Conservation (phyloP, 2,113 vertebrate species). For the Ellobius talpinus region DNA sequence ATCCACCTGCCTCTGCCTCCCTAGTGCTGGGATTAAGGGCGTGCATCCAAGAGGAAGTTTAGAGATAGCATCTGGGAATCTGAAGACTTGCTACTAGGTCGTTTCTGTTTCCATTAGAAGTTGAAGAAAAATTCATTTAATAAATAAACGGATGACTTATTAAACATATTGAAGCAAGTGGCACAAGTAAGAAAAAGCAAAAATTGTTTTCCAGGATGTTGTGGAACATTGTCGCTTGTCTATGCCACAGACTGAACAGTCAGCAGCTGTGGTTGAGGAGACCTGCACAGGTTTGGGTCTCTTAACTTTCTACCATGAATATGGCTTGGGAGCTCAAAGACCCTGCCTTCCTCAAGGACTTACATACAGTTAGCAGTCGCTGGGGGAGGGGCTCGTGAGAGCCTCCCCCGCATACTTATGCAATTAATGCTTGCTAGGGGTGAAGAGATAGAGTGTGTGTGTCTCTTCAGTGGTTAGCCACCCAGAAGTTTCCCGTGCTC, state of each 20-base stretch:
- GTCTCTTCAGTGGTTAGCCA: background rate
- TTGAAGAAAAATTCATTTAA: slow-evolving; percentile 3
- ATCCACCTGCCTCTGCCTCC: background rate
- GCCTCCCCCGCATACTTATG: too few species aligned
- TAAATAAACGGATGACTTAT: slow-evolving; percentile 9
- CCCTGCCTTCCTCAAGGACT: background rate
- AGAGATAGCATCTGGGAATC: background rate
- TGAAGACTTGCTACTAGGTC: background rate
- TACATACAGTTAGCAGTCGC: background rate
- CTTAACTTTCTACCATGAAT: background rate
- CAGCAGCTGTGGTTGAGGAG: background rate
- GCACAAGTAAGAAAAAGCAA: background rate
- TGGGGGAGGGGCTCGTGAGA: background rate
- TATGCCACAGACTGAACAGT: too few species aligned
- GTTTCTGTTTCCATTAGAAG: slow-evolving; percentile 41
- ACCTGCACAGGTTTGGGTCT: background rate
- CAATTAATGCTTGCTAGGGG: background rate
- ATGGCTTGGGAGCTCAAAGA: background rate
- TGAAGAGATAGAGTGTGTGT: background rate
- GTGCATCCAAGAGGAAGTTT: background rate
- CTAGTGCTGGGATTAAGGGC: background rate
- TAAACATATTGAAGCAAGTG: background rate
- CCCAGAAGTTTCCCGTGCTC: background rate
- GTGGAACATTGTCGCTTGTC: too few species aligned
- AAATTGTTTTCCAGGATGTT: background rate